Base-by-base conservation (phyloP, 1,140 invertebrate species). In the Nephotettix cincticeps region DNA sequence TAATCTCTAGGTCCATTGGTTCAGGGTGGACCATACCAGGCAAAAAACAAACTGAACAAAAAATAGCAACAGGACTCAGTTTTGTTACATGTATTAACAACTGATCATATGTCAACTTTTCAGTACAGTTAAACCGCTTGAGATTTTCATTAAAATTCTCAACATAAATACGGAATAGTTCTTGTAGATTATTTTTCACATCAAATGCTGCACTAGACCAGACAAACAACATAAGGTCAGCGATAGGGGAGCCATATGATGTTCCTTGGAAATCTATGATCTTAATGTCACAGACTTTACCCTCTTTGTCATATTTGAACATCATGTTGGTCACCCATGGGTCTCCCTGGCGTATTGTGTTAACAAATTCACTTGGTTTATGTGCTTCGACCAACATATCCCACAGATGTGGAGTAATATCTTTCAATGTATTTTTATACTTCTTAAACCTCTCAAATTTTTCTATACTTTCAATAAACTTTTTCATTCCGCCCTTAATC, bases 281-380 rank as follows among this genome's bases (percentile, higher is more conserved):
- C 29, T 58, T 71, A 1, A 45, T 69, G 25, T 30, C 19, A 17
- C 11, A 13, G 13, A 32, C 29, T 65, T 58, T 43, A 4, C 29
- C 47, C 13, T 67, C 23, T 14, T 47, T 25, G 51, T 66, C 43
- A 32, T 73, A 71, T n/a, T 71, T 58, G 25, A 73, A 75, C 29
- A 76, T 27, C 17, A 75, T 61, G 61, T 76, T 76, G 25, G 72
- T 69, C 2, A 71, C 25, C 73, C 76, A 76, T 28, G 70, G 73
- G 69, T 77, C 77, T 14, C 77, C 76, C 28, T 77, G 77, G 54
- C 65, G 40, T 0, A 71, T 79, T 0, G 89, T 87, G 28, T 83
- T 80, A 69, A 88, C 87, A 32, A 1, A 6, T 65, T n/a, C 36
- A 40, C 23, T 65, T 25, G 29, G 63, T 19, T 32, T 65, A 14